Conservation (phyloP, 2,113 vertebrate genomes). For the Rhabdornis inornatus region DNA sequence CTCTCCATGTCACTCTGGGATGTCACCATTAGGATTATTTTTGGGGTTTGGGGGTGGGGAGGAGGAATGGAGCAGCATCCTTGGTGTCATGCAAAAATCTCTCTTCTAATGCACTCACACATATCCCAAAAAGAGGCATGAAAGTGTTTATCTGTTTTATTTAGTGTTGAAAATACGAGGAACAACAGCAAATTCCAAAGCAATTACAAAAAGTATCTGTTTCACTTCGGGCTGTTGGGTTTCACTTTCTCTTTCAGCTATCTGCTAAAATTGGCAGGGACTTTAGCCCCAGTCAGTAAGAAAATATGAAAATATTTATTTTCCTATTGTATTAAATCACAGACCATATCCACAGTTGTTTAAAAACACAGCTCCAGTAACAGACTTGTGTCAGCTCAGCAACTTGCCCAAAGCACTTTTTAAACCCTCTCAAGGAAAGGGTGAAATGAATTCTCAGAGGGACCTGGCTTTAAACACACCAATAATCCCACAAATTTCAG, state of each 20-base stretch:
- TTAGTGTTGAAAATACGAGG: neutral
- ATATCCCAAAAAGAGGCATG: neutral
- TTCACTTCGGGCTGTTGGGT: neutral
- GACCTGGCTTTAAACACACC: neutral
- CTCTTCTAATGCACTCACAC: neutral
- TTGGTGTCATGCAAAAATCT: neutral
- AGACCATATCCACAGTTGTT: neutral
- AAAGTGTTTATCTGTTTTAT: neutral
- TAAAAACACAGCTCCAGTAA: neutral
- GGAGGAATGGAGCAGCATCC: neutral
- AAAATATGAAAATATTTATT: conserved; percentile 1
- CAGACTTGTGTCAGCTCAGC: neutral
- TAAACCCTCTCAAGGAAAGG: neutral
- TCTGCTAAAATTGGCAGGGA: neutral
- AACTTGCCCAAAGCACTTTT: neutral
- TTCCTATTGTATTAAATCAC: neutral
- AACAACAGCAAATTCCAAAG: neutral
- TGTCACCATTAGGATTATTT: rapidly evolving
- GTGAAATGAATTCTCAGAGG: conserved; percentile 1
- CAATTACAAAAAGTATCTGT: neutral
- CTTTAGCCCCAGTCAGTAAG: neutral
- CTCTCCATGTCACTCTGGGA: neutral
- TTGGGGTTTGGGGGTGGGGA: neutral
- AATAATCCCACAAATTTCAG: conserved; percentile 16
- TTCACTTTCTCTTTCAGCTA: conserved; percentile 22